Conservation (phyloP, 2,888 invertebrate genomes). For the Caenorhabditis imperialis region DNA sequence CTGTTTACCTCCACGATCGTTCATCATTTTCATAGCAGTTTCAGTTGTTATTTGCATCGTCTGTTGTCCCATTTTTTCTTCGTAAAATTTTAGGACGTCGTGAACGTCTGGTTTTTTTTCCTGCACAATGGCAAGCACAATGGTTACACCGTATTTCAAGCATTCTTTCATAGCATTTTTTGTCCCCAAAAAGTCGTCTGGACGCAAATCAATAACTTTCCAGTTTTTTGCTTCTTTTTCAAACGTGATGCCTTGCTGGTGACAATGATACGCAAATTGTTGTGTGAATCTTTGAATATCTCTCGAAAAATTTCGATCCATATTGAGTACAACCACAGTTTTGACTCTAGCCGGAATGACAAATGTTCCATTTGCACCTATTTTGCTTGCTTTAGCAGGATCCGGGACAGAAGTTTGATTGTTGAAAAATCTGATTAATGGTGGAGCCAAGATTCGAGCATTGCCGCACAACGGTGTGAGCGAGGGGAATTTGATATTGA, state of each 20-base stretch:
- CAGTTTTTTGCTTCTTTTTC: not conserved
- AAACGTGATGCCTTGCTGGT: not conserved
- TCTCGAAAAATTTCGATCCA: not conserved
- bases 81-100: slow-evolving; percentile 41
- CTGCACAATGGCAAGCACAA: not conserved
- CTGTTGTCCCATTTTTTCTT: slow-evolving; percentile 16
- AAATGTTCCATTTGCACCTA: not conserved
- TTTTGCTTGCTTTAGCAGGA: too few relatives aligned
- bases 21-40: slow-evolving; percentile 11
- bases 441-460: not conserved
- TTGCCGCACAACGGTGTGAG: not conserved
- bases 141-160: not conserved
- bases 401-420: not conserved
- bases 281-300: not conserved
- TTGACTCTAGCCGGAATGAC: not conserved
- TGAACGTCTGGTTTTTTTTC: not conserved
- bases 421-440: not conserved
- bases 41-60: slow-evolving; percentile 32
- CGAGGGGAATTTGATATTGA: not conserved
- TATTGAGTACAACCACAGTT: not conserved
- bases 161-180: not conserved
- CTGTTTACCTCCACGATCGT: not conserved
- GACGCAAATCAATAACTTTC: not conserved
- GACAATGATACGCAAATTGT: not conserved
- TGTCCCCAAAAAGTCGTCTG: not conserved